Evolutionary conservation across 2,113 vertebrate genomes (phyloP).

Genomic region (Ochotona princeps): DNA sequence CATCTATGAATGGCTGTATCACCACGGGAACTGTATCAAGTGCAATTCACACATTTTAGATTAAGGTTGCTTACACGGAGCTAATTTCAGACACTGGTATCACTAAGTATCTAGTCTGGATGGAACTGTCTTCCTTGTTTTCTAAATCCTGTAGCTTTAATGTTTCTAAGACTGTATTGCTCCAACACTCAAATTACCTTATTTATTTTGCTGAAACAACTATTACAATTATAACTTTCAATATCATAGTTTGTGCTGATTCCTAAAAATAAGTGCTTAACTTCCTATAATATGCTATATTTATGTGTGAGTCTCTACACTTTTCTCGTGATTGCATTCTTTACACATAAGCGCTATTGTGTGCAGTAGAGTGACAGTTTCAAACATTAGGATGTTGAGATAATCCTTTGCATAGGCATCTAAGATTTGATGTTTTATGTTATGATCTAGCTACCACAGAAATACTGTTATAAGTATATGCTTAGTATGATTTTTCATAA

Average conservation of each 20-base stretch:
- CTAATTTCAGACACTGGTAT: background rate
- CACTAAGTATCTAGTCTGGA: background rate
- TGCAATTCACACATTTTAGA: background rate
- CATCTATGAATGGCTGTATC: too few species aligned
- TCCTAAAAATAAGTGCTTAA: background rate
- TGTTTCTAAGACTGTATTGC: background rate
- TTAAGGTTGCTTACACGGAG: background rate
- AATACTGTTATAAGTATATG: background rate
- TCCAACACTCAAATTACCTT: background rate
- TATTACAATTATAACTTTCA: slow-evolving; percentile 42
- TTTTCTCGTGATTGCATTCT: background rate
- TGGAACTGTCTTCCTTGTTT: background rate
- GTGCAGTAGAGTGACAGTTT: background rate
- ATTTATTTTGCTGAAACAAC: background rate
- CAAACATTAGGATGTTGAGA: background rate
- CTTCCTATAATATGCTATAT: background rate
- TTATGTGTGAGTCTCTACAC: background rate
- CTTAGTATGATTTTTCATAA: background rate
- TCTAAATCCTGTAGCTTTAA: background rate
- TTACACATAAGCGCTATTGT: background rate
- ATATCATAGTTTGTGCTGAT: background rate
- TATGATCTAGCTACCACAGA: background rate
- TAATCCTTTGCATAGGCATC: background rate
- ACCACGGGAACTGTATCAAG: background rate
- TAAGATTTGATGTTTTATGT: background rate